A percentile compares a stretch with the other conserved stretches of the same genome.
Evolutionary conservation across 1,140 invertebrate genomes (phyloP).

Genomic region (Drosophila funebris): DNA sequence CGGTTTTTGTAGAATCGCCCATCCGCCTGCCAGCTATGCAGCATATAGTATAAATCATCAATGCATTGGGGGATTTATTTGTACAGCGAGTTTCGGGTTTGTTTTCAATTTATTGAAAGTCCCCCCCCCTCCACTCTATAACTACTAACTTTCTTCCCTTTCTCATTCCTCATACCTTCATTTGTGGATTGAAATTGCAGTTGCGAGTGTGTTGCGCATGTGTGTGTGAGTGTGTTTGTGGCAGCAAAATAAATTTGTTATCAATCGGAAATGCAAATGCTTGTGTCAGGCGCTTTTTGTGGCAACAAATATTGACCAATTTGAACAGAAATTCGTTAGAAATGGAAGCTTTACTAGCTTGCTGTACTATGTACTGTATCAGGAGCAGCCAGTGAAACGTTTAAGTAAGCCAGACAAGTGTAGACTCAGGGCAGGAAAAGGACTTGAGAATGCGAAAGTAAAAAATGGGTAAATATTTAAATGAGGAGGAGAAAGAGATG

Average conservation of each 20-base stretch:
- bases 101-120: conserved; percentile 41
- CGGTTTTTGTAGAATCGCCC: conserved; percentile 1
- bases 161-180: neutral
- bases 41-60: conserved; percentile 80
- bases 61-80: conserved; percentile 52
- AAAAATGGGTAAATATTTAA: too few species aligned
- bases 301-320: neutral
- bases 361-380: too few species aligned
- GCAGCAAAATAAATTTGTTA: conserved; percentile 27
- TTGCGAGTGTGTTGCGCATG: conserved; percentile 1
- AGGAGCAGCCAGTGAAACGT: too few species aligned
- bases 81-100: neutral
- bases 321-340: too few species aligned
- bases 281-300: neutral
- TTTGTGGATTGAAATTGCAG: conserved; percentile 39
- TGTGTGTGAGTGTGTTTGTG: too few species aligned
- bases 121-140: too few species aligned
- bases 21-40: conserved; percentile 7
- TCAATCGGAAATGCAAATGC: conserved; percentile 55
- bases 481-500: too few species aligned
- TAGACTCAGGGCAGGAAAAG: too few species aligned
- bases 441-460: too few species aligned
- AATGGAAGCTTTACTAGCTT: too few species aligned
- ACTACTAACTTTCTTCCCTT: too few species aligned
- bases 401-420: too few species aligned